Evolutionary conservation across 2,888 invertebrate species (phyloP), one percentile per base, ranked within the genome.

Genomic region (Incurvaria masculella): DNA sequence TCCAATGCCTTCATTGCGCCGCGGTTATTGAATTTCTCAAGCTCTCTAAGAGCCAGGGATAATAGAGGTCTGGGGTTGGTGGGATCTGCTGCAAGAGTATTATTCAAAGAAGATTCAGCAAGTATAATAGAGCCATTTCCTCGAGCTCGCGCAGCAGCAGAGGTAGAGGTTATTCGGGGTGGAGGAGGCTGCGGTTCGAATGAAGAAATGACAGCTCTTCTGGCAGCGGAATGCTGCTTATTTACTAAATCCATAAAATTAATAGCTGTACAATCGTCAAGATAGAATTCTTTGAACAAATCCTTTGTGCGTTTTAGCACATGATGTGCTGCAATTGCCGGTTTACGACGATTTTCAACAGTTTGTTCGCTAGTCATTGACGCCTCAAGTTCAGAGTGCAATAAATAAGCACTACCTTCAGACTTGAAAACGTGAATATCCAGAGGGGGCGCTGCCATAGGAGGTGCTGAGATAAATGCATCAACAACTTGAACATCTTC

Each of bases 181-280:
- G 56, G 58, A 8, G 70, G 69, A 18, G 70, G 63, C 51, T 69
- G 72, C 0, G 78, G 74, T 47, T 65, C 67, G 59, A 78, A 78
- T 0, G 78, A 76, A 40, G 72, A 62, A 14, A 69, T 66, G 1
- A 78, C 74, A 11, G 76, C 75, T 14, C 68, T 66, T 49, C 74
- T 64, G 47, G 65, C 56, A 6, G 75, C 68, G 23, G 68, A 63
- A 51, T 78, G 76, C 55, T 78, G 78, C 10, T 64, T 58, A 21
- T 72, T 69, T 10, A 76, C 68, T 18, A 59, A 68, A 48, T 76
- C 72, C 53, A 75, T 70, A 65, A 67, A 74, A 38, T 71, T 68
- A 21, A 70, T 50, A 16, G 59, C 53, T 2, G 69, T 65, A 55
- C 65, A 18, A 66, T 8, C 33, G 14, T 14, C 33, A 8, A n/a